These are phyloP conservation scores for Anoplolepis gracilipes DNA, from an alignment of 1,140 invertebrate genomes.

Conservation along the genomic window DNA sequence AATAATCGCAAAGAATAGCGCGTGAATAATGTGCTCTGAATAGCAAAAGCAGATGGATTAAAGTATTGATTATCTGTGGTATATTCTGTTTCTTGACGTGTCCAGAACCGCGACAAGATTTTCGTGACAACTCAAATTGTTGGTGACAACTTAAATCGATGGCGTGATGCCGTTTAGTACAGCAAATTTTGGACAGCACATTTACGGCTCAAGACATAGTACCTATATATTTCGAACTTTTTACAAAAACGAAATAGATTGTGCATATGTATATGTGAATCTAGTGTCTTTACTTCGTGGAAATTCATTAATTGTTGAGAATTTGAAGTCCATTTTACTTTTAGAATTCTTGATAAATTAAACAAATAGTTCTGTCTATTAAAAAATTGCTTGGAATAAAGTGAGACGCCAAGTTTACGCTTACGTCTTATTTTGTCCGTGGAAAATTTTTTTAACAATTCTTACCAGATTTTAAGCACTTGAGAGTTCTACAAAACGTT, in stretches of 20 bases:
- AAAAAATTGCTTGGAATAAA: too few relatives aligned
- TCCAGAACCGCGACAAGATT: background rate
- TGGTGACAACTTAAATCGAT: conserved; percentile 10
- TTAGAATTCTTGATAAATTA: too few relatives aligned
- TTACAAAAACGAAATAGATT: background rate
- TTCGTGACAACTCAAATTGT: background rate
- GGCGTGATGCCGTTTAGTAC: background rate
- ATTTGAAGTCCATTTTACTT: too few relatives aligned
- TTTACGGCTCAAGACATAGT: background rate
- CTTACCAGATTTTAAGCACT: too few relatives aligned
- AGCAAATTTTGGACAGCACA: background rate
- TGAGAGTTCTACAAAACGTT: too few relatives aligned
- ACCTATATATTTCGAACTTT: background rate
- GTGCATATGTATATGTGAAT: too few relatives aligned
- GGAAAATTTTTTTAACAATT: too few relatives aligned
- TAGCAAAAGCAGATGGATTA: background rate
- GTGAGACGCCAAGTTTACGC: too few relatives aligned
- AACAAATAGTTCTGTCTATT: too few relatives aligned
- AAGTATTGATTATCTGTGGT: background rate
- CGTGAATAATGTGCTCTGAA: background rate
- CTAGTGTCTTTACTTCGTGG: too few relatives aligned
- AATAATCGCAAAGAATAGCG: background rate
- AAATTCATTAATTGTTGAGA: too few relatives aligned
- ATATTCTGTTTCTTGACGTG: background rate
- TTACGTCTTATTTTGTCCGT: too few relatives aligned